Base-by-base conservation (phyloP, 2,888 invertebrate species). In the Stenchaetothrips biformis region DNA sequence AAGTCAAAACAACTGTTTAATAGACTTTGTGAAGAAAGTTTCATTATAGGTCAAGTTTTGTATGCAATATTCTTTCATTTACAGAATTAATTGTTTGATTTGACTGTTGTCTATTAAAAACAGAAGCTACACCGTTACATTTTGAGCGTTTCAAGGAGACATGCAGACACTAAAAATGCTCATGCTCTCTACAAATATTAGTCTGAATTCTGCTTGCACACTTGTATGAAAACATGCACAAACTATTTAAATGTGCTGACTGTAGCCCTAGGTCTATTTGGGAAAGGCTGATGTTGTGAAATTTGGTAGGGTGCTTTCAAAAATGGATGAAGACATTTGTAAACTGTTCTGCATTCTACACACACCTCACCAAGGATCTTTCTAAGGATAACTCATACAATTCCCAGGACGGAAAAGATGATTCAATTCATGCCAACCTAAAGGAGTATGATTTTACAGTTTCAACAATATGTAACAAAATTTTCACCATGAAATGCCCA, bases 101-200 rank as follows among this genome's bases (percentile, higher is more conserved):
- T 74, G 21, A 7, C 11, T 21, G 13, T 53, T 0, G 13, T 18
- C 13, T 53, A 13, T 53, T 18, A 18, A 6, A 18, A 18, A 53
- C 53, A 53, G 18, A 53, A 53, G 53, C 4, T 53, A 53, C 37
- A 53, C 18, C 18, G 13, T 74, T 25, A 25, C 67, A 9, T 74
- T 74, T 74, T 74, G 25, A 25, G 67, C 25, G 67, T 74, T 74
- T 11, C 25, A 74, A 21, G 25, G 59, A 59, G 6, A 18, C 67
- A 74, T 74, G 67, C 67, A 25, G 21, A 7, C 21, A 21, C 25
- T 74, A 74, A 21, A 74, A 21, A 74, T 74, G 67, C 67, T 21
- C 67, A 74, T 74, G 67, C 67, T 25, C 25, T 74, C 67, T 74
- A 74, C 21, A 74, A 74, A 25, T 74, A 25, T 74, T 74, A 74